Evolutionary conservation across 2,888 invertebrate species (phyloP).

Genomic region (Pteria penguin): DNA sequence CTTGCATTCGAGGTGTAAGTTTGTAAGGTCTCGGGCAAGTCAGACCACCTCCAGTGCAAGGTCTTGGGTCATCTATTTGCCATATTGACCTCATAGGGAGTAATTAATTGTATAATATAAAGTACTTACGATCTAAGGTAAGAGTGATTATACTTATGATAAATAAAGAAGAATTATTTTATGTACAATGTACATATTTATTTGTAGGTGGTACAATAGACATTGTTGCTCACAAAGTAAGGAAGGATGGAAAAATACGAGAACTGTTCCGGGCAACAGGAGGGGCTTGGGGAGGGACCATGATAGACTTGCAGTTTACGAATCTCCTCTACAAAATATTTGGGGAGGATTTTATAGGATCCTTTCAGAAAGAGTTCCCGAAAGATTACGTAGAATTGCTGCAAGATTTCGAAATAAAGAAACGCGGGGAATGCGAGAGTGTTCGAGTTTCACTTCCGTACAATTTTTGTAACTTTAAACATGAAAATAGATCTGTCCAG

Average conservation of each 20-base stretch:
- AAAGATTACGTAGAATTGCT: slow-evolving; percentile 72
- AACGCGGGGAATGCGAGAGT: slow-evolving; percentile 72
- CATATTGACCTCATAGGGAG: too few species aligned
- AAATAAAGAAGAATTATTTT: too few species aligned
- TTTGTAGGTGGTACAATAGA: slow-evolving; percentile 73
- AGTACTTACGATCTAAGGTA: too few species aligned
- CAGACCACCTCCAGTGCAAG: too few species aligned
- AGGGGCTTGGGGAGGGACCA: slow-evolving; percentile 75
- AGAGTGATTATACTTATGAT: too few species aligned
- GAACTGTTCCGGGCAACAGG: slow-evolving; percentile 75
- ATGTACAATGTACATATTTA: too few species aligned
- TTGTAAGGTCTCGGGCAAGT: too few species aligned
- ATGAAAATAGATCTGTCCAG: slow-evolving; percentile 67
- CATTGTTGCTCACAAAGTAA: slow-evolving; percentile 74
- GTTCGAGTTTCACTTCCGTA: slow-evolving; percentile 72
- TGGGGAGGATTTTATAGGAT: slow-evolving; percentile 66
- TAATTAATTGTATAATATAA: too few species aligned
- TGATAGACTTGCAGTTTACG: slow-evolving; percentile 71
- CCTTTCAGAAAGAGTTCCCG: slow-evolving; percentile 68
- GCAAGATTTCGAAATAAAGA: slow-evolving; percentile 75
- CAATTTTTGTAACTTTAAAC: slow-evolving; percentile 74
- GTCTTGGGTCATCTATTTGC: too few species aligned
- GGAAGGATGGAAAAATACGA: slow-evolving; percentile 69
- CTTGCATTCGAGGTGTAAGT: too few species aligned
- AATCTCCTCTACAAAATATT: slow-evolving; percentile 69